These are phyloP conservation scores for Phasia obesa DNA, from an alignment of 2,888 invertebrate genomes.

Conservation along the genomic window DNA sequence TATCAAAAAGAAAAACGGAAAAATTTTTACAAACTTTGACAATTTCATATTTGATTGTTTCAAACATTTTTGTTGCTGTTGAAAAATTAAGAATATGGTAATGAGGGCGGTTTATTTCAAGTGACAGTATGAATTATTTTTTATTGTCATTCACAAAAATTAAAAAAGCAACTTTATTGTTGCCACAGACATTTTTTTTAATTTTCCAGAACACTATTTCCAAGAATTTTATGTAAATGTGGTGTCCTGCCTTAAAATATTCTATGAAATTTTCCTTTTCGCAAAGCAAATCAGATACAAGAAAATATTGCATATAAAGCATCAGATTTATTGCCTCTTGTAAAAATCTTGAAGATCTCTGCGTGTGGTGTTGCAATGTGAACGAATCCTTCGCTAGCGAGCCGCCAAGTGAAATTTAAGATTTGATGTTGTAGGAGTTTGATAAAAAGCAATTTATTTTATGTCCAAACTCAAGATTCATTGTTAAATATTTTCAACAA, in stretches of 20 bases:
- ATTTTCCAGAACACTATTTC: constrained; percentile 8
- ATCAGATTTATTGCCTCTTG: constrained; percentile 38
- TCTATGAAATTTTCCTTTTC: constrained; percentile 9
- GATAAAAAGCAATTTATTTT: constrained; percentile 46
- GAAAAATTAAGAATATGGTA: too few species aligned
- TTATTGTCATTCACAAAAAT: too few species aligned
- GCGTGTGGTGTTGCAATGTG: neutral
- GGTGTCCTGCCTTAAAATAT: constrained; percentile 15
- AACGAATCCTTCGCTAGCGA: neutral
- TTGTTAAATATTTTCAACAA: constrained; percentile 34
- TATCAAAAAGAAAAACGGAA: too few species aligned
- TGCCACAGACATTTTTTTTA: neutral
- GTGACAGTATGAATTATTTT: too few species aligned
- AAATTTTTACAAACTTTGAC: too few species aligned
- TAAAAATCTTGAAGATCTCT: constrained; percentile 36
- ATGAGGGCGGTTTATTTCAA: too few species aligned
- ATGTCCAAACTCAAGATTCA: constrained; percentile 23
- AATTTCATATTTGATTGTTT: too few species aligned
- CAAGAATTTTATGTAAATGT: constrained; percentile 49
- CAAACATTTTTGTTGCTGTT: too few species aligned
- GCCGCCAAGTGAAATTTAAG: constrained; percentile 17
- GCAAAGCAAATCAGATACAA: neutral
- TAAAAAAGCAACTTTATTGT: neutral
- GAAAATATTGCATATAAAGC: constrained; percentile 26
- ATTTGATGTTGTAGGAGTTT: constrained; percentile 51